phyloP scores from a whole-genome alignment of 2,113 vertebrate species.

The Zosterops japonicus region DNA sequence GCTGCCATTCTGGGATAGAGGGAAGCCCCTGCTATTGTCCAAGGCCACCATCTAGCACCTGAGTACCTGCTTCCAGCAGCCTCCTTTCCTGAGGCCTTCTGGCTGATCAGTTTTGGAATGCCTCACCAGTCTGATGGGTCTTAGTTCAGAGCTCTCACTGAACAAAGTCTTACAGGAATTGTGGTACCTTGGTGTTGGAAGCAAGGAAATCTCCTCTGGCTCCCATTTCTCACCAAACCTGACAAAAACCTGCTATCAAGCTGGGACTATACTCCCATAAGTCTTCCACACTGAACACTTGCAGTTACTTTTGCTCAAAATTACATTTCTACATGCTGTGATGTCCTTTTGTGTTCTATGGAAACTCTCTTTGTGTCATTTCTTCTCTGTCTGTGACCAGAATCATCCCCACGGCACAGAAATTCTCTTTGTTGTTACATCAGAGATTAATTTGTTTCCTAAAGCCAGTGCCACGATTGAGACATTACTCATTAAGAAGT shows the following conservation, averaged over 20 bases:
- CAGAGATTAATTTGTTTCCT: constrained; percentile 10
- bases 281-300: not conserved
- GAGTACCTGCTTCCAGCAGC: not conserved
- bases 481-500: not conserved
- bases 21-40: not conserved
- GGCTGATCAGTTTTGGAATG: not conserved
- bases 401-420: not conserved
- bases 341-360: not conserved
- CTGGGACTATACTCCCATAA: not conserved
- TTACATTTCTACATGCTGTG: not conserved
- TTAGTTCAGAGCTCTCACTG: not conserved
- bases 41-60: not conserved
- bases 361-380: not conserved
- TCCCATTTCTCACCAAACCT: not conserved
- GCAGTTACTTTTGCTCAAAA: not conserved
- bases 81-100: not conserved
- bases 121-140: not conserved
- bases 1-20: not conserved
- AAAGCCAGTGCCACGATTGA: not conserved
- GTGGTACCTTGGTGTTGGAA: not conserved
- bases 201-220: not conserved
- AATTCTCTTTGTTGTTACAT: not conserved
- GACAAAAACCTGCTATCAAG: not conserved
- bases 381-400: not conserved
- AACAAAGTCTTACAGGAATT: not conserved